phyloP scores from a whole-genome alignment of 2,797 vertebrate genomes.

The Otolemur crassicaudatus region DNA sequence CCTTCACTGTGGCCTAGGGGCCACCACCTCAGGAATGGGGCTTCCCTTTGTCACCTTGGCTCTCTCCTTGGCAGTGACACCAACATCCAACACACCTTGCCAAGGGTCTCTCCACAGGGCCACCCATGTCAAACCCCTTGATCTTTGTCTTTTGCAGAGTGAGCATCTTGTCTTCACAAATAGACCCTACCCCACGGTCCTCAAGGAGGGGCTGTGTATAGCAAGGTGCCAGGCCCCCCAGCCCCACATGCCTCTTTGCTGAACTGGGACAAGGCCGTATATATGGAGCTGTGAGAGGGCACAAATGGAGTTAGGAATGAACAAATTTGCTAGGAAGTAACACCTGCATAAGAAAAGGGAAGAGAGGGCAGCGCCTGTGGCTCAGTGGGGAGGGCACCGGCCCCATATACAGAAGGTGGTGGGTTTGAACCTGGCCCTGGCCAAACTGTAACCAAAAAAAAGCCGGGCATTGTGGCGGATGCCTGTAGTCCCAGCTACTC shows the following conservation, averaged over 20 bases:
- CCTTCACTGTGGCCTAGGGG: neutral
- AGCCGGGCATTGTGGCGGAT: too few relatives aligned
- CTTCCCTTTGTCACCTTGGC: neutral
- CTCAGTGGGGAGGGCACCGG: too few relatives aligned
- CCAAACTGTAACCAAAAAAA: too few relatives aligned
- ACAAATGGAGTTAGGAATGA: neutral
- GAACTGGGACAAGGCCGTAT: too few relatives aligned
- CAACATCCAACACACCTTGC: neutral
- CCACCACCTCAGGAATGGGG: neutral
- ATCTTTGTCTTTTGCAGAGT: neutral
- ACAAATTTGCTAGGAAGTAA: neutral
- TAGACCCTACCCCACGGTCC: neutral
- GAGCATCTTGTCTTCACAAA: neutral
- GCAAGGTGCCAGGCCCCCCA: neutral
- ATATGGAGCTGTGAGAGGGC: neutral
- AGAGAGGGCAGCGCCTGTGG: too few relatives aligned
- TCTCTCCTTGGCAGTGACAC: neutral
- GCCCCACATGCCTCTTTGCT: neutral
- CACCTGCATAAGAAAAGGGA: neutral
- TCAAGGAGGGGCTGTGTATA: neutral
- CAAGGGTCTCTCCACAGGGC: fast-evolving
- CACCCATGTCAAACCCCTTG: neutral
- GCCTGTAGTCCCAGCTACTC: too few relatives aligned
- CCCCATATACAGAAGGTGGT: too few relatives aligned
- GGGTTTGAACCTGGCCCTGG: too few relatives aligned